Evolutionary conservation across 2,797 vertebrate genomes (phyloP), one percentile per base, ranked within the genome.

Genomic region (Gobio occitaniae): DNA sequence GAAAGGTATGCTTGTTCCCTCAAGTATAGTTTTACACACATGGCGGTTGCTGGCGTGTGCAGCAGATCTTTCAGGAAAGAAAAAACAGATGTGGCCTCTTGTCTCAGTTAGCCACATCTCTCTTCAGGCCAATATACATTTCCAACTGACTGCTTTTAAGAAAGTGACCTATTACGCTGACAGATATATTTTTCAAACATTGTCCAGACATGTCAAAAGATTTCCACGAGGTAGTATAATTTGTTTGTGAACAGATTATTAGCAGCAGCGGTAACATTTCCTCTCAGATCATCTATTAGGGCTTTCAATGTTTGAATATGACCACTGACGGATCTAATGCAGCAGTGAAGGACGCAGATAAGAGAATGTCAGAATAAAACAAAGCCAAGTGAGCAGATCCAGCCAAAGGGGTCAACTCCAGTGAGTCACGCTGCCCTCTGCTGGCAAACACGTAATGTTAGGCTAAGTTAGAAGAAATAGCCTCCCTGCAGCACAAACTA

Each of bases 41-140:
- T 83, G 50, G 84, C 76, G 82, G 84, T 87, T 78, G 86, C 87
- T 87, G 88, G 89, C 81, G 86, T 89, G 84, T 86, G 88, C 84
- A 87, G 81, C 71, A 69, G 82, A 88, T 88, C 84, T 84, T 87
- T 87, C 83, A 83, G 88, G 52, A 84, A 90, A 90, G 84, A 87
- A 88, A 87, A 86, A 89, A 76, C 91, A 91, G 88, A 91, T 91
- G 89, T 91, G 90, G 84, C 85, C 91, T 83, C 84, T 85, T 87
- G 88, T 88, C 89, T 87, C 66, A 44, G 76, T 87, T 82, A 71
- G 83, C 83, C 84, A 90, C 86, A 86, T 89, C 85, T 89, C 87
- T 89, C 84, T 84, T 89, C 82, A 88, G 86, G 81, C 74, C 86
- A 85, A 86, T 87, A 90, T 90, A 90, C 86, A 84, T 89, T 89